Evolutionary conservation across 2,113 vertebrate genomes (phyloP).

Genomic region (Orthonyx spaldingii): DNA sequence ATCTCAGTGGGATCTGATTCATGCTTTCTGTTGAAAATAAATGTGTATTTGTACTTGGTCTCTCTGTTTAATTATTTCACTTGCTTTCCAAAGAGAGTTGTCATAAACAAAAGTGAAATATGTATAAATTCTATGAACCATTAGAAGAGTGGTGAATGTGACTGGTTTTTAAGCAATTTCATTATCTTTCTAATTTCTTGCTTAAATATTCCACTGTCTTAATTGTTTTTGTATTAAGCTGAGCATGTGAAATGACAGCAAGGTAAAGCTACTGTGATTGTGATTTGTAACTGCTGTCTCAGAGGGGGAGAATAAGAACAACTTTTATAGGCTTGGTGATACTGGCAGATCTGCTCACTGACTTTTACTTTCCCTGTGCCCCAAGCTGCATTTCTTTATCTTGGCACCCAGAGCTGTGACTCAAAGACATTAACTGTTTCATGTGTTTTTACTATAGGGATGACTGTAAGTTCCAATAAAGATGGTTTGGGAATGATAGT

Average conservation of each 20-base stretch:
- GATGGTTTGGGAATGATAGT: constrained; percentile 91
- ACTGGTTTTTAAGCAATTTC: background rate
- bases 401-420: background rate
- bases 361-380: background rate
- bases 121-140: background rate
- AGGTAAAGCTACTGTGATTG: background rate
- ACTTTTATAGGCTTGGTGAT: background rate
- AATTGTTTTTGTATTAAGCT: background rate
- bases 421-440: background rate
- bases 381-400: background rate
- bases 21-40: background rate
- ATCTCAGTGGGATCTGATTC: background rate
- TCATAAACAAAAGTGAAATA: background rate
- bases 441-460: constrained; percentile 72
- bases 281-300: background rate
- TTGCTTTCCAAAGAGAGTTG: background rate
- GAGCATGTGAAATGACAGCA: background rate
- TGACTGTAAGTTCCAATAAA: constrained; percentile 93
- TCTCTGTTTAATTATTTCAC: background rate
- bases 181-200: background rate
- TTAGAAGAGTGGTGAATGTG: background rate
- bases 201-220: background rate
- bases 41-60: rapidly evolving
- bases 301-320: background rate
- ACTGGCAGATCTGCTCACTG: rapidly evolving